Evolutionary conservation across 2,797 vertebrate species (phyloP).

Genomic region (Basileuterus tristriatus): DNA sequence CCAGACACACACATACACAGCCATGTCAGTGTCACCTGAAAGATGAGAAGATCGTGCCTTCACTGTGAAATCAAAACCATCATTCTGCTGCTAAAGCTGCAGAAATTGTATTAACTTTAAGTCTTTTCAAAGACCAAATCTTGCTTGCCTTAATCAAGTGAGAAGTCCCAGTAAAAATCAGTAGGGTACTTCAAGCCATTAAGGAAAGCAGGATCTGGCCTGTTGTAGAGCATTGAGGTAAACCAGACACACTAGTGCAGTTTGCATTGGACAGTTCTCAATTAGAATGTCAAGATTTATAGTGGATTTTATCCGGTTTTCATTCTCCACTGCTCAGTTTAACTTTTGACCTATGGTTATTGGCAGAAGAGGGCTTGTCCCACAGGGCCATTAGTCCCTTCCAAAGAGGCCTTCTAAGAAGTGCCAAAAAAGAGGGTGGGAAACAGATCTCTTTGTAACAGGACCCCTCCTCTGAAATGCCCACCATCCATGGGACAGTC

Average conservation of each 20-base stretch:
- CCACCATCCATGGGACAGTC: not conserved
- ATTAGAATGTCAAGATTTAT: slow-evolving; percentile 67
- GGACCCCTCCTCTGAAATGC: not conserved
- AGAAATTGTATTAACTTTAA: not conserved
- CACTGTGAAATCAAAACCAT: slow-evolving; percentile 18
- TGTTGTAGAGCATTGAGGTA: slow-evolving; percentile 37
- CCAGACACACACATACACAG: not conserved
- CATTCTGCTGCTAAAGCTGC: not conserved
- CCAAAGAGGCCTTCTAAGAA: slow-evolving; percentile 27
- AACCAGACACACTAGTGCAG: slow-evolving; percentile 53
- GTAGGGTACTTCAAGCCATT: not conserved
- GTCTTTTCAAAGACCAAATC: not conserved
- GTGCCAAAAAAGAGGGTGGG: slow-evolving; percentile 5
- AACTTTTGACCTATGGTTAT: slow-evolving; percentile 57
- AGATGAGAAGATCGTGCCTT: slow-evolving; percentile 25
- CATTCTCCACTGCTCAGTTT: slow-evolving; percentile 50
- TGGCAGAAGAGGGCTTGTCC: slow-evolving; percentile 48
- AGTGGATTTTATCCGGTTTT: slow-evolving; percentile 56
- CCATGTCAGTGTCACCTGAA: not conserved
- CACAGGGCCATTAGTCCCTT: slow-evolving; percentile 45
- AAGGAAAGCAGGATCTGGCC: not conserved
- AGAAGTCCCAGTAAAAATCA: slow-evolving; percentile 24
- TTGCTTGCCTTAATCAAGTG: not conserved
- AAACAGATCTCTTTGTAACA: slow-evolving; percentile 19
- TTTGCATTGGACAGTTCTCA: slow-evolving; percentile 60